Percentiles rank a stretch among this genome's conserved stretches.
Evolutionary conservation across 2,797 vertebrate genomes (phyloP).

Genomic region (Benthosema pterotum): DNA sequence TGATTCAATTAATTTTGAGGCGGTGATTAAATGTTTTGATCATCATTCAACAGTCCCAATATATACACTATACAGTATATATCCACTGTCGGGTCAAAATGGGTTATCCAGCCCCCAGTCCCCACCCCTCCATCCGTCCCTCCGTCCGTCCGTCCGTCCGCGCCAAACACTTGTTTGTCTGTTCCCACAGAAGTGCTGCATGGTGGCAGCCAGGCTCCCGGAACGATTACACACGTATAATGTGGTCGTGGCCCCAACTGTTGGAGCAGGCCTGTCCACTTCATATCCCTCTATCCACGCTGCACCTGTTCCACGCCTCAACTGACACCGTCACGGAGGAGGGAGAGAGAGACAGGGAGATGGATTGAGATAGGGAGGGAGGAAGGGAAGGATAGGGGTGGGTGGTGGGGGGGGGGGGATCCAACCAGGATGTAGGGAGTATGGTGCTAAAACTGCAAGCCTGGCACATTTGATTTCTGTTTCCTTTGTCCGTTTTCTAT

Average conservation of each 20-base stretch:
- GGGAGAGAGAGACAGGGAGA: conserved; percentile 16
- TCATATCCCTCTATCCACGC: conserved; percentile 34
- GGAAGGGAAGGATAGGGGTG: background rate
- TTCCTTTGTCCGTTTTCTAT: background rate
- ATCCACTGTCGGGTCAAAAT: no score
- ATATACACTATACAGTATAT: no score
- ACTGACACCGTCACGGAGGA: conserved; percentile 40
- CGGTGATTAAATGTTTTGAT: no score
- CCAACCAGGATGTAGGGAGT: conserved; percentile 1
- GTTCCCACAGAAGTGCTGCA: background rate
- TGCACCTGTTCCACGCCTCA: conserved; percentile 64
- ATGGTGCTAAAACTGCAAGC: conserved; percentile 3
- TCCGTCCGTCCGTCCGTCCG: no score
- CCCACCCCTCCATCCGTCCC: no score
- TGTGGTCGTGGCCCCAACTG: conserved; percentile 29
- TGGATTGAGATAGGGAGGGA: background rate
- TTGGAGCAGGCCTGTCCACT: conserved; percentile 37
- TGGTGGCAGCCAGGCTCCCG: background rate
- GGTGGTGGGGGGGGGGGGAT: background rate
- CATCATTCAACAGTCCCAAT: no score
- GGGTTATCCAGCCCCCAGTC: no score
- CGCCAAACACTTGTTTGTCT: background rate
- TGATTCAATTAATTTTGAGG: no score
- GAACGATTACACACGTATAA: conserved; percentile 32
- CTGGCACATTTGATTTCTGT: background rate